A percentile compares a stretch with the other conserved stretches of the same genome.
These are phyloP conservation scores for Yoshiicerus persimilis DNA, from an alignment of 1,140 invertebrate genomes.

Conservation along the genomic window DNA sequence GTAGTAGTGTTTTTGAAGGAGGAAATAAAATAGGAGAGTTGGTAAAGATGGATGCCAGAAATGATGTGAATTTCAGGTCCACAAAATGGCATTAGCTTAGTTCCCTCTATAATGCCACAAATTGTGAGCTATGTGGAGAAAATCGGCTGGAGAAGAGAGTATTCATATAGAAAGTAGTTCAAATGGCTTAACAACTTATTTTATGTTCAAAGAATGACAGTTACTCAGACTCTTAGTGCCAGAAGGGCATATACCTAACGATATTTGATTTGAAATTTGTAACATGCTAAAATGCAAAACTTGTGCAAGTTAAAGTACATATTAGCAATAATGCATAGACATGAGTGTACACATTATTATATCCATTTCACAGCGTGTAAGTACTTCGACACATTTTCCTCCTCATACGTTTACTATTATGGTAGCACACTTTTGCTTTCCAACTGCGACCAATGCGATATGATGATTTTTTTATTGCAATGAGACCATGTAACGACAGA, in stretches of 20 bases:
- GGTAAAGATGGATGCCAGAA: no score
- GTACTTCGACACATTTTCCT: background rate
- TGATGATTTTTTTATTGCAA: background rate
- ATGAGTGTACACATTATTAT: background rate
- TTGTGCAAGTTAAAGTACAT: background rate
- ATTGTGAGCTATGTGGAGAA: no score
- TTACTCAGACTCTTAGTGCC: background rate
- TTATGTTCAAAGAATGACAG: background rate
- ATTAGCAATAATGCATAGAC: background rate
- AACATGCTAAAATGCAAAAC: background rate
- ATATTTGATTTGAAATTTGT: background rate
- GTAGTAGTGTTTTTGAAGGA: no score
- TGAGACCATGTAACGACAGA: background rate
- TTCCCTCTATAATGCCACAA: no score
- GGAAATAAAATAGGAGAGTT: no score
- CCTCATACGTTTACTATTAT: background rate
- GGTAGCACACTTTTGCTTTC: background rate
- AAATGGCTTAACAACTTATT: background rate
- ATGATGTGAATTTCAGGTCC: no score
- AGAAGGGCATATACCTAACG: background rate
- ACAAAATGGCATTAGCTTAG: no score
- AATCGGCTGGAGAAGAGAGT: no score
- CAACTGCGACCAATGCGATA: background rate
- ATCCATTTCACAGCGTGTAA: background rate
- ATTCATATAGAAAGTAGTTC: no score